Percentiles rank a stretch among this genome's conserved stretches.
Conservation (phyloP, 2,797 vertebrate species). For the Sebastes oblongus region DNA sequence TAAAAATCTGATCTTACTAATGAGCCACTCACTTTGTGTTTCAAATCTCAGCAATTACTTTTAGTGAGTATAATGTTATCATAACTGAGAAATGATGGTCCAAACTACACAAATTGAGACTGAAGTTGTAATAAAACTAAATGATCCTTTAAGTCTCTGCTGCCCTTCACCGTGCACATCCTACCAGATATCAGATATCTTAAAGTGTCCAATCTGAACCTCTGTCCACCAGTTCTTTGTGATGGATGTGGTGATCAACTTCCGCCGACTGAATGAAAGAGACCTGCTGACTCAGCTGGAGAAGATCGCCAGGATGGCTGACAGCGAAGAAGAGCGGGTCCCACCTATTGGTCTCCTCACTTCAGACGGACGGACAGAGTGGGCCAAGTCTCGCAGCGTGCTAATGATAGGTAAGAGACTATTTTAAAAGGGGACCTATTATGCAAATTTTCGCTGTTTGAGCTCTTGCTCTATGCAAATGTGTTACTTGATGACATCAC, state of each 20-base stretch:
- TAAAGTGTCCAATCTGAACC: slow-evolving; percentile 41
- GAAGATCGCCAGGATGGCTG: slow-evolving; percentile 93
- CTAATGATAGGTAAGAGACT: slow-evolving; percentile 89
- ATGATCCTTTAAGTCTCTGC: background rate
- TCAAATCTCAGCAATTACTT: background rate
- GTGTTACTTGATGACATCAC: no score
- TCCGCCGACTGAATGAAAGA: slow-evolving; percentile 92
- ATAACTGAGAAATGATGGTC: background rate
- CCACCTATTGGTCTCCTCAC: slow-evolving; percentile 94
- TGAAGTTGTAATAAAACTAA: background rate
- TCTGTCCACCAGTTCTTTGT: slow-evolving; percentile 94
- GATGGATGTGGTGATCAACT: slow-evolving; percentile 97
- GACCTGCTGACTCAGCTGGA: slow-evolving; percentile 94
- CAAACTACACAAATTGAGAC: background rate
- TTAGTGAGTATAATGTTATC: background rate
- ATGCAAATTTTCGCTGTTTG: no score
- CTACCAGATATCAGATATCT: background rate
- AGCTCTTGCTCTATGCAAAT: no score
- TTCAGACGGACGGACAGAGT: slow-evolving; percentile 91
- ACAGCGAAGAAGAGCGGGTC: slow-evolving; percentile 86
- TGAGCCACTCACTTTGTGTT: background rate
- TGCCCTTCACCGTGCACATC: background rate
- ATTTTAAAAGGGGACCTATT: background rate
- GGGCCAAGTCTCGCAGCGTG: slow-evolving; percentile 89
- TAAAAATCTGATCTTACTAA: background rate